These are phyloP conservation scores for Lordiphosa stackelbergi DNA, from an alignment of 1,140 invertebrate genomes.

Conservation along the genomic window DNA sequence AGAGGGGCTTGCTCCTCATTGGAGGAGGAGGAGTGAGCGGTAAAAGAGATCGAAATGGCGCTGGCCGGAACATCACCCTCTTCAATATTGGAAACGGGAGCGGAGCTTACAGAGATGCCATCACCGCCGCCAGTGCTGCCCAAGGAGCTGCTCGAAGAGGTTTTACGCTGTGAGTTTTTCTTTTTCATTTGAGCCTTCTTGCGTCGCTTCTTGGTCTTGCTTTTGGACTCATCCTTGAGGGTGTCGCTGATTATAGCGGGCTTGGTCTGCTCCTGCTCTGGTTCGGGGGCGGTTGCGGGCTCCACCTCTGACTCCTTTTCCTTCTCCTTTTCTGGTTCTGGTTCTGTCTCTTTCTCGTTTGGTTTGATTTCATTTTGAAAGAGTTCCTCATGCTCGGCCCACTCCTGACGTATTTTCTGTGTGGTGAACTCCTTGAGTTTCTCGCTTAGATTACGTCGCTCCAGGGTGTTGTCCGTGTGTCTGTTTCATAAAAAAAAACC, in stretches of 20 bases:
- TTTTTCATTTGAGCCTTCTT: slow-evolving; percentile 88
- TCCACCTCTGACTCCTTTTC: slow-evolving; percentile 19
- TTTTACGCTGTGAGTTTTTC: slow-evolving; percentile 85
- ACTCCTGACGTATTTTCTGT: slow-evolving; percentile 74
- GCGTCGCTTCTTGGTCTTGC: slow-evolving; percentile 85
- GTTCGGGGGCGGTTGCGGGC: slow-evolving; percentile 3
- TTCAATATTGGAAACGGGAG: slow-evolving; percentile 55
- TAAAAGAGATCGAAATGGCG: slow-evolving; percentile 20
- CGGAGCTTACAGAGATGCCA: slow-evolving; percentile 46
- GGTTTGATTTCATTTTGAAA: slow-evolving; percentile 60
- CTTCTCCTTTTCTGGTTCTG: no score
- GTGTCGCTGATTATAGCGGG: slow-evolving; percentile 31
- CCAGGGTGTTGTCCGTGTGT: slow-evolving; percentile 70
- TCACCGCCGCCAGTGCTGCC: slow-evolving; percentile 59
- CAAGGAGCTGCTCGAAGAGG: slow-evolving; percentile 78
- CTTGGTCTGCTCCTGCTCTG: slow-evolving; percentile 4
- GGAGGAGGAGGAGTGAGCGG: slow-evolving; percentile 58
- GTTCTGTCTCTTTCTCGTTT: slow-evolving; percentile 40
- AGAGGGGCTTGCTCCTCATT: slow-evolving; percentile 61
- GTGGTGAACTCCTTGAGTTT: slow-evolving; percentile 72
- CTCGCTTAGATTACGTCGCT: slow-evolving; percentile 61
- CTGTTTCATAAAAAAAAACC: slow-evolving; percentile 18
- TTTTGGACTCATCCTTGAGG: slow-evolving; percentile 73
- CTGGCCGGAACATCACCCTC: slow-evolving; percentile 40
- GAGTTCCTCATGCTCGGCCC: slow-evolving; percentile 74